Conservation (phyloP, 2,797 vertebrate genomes). For the Catamblyrhynchus diadema region DNA sequence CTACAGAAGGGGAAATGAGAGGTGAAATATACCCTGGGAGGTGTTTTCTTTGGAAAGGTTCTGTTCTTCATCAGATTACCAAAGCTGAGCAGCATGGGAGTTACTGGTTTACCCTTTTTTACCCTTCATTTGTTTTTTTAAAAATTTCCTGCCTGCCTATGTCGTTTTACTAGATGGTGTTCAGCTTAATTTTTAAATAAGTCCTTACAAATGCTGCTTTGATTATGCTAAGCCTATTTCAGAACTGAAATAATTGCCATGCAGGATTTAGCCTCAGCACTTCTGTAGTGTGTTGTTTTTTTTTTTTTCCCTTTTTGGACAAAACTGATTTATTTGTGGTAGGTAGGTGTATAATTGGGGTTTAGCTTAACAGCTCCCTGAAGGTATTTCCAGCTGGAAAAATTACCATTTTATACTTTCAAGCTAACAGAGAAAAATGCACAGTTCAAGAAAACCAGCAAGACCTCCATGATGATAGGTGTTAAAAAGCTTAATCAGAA, state of each 20-base stretch:
- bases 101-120: background rate
- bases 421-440: background rate
- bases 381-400: conserved; percentile 36
- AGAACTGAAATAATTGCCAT: background rate
- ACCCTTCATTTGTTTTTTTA: background rate
- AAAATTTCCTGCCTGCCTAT: background rate
- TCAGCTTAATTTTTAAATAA: background rate
- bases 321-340: conserved; percentile 43
- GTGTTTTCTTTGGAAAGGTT: background rate
- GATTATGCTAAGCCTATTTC: conserved; percentile 45
- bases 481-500: conserved; percentile 8
- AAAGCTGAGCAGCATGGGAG: background rate
- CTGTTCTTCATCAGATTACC: background rate
- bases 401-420: background rate
- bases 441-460: background rate
- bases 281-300: background rate
- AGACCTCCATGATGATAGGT: background rate
- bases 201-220: conserved; percentile 39
- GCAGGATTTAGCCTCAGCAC: conserved; percentile 13
- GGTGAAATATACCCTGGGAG: background rate
- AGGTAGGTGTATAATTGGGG: conserved; percentile 13
- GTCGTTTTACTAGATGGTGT: background rate
- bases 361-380: conserved; percentile 25
- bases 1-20: background rate
- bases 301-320: background rate